Base-by-base conservation (phyloP, 1,140 invertebrate species). In the Apis florea region DNA sequence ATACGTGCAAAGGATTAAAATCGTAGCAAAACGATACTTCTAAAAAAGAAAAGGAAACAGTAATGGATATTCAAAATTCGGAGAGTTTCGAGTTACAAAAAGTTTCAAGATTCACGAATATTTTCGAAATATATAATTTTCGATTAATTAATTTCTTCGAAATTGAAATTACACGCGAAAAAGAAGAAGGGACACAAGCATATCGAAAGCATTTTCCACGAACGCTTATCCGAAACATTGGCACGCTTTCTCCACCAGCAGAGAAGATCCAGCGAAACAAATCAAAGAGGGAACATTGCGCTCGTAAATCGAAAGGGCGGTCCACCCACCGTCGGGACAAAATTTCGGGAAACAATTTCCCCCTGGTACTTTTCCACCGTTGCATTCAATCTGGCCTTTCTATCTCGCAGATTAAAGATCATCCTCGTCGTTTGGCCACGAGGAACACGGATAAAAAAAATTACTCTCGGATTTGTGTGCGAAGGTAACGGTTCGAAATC, bases 341-440 rank as follows among this genome's bases (percentile, higher is more conserved):
- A 40, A 79, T 79, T 73, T 73, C 24, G 47, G 6, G 26, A 73
- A 79, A 72, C 49, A 73, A 73, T 79, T 79, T 61, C 49, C 31
- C 31, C 13, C 3, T 26, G 69, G 5, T 51, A 24, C 61, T 70
- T 78, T 70, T 51, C 24, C 76, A 66, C 47, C 66, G 12, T 2
- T 21, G 31, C 59, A 17, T 72, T 72, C 69, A 64, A 79, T 73
- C 59, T 54, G n/a, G 51, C 8, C 49, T 49, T n/a, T 79, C 59
- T 66, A 49, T 73, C 56, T 56, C 58, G 17, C n/a, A 64, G 70
- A 79, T 79, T 79, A 64, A 64, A 73, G 59, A 73, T 79, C 69
- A 64, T 66, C 51, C 51, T 31, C 31, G 17, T 6, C 17, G 47
- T 56, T 17, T 5, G 70, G 73, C 59, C 70, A 17, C 51, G 78